Conservation (phyloP, 1,140 invertebrate genomes). For the Bathynomus jamesi region DNA sequence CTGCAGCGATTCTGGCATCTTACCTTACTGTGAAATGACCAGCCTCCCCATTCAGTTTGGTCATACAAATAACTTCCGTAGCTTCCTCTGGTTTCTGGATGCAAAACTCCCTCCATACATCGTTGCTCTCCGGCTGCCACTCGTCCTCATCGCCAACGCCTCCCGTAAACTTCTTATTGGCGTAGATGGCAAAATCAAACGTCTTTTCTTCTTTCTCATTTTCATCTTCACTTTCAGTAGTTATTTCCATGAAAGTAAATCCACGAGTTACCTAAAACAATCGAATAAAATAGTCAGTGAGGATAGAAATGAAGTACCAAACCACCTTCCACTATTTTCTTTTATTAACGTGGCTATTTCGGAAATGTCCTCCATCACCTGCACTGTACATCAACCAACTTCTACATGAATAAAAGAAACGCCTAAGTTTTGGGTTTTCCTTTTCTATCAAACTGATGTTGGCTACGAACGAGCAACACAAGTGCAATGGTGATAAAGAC, state of each 20-base stretch:
- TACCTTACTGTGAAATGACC: conserved; percentile 46
- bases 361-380: too few species aligned
- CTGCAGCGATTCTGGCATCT: too few species aligned
- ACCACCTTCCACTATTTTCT: too few species aligned
- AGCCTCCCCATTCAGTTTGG: conserved; percentile 50
- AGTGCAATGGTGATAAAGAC: too few species aligned
- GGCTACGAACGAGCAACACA: too few species aligned
- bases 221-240: too few species aligned
- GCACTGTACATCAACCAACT: too few species aligned
- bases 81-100: conserved; percentile 27
- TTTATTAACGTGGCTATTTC: too few species aligned
- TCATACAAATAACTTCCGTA: conserved; percentile 42
- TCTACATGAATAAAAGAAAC: too few species aligned
- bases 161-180: conserved; percentile 49
- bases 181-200: conserved; percentile 41
- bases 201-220: neutral
- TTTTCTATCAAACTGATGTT: too few species aligned
- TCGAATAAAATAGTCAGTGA: neutral
- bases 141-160: conserved; percentile 51
- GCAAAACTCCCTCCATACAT: conserved; percentile 43
- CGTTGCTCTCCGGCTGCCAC: conserved; percentile 41
- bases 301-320: too few species aligned
- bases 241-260: neutral
- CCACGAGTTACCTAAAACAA: neutral
- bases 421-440: too few species aligned